phyloP scores from a whole-genome alignment of 2,888 invertebrate genomes.

The Embidobia sp. region DNA sequence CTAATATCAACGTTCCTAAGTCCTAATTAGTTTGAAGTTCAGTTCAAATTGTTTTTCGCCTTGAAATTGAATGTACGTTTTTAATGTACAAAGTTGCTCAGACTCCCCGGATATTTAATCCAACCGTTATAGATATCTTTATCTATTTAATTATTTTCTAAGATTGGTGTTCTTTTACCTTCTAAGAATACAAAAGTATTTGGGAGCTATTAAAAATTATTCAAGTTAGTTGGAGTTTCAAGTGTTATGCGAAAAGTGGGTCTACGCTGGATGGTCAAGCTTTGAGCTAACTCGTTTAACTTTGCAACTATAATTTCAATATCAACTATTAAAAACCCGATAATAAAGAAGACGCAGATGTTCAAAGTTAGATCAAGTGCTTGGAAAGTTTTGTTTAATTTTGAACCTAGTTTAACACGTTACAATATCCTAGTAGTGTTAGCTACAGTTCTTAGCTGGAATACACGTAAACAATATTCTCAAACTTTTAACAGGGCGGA shows the following conservation, averaged over 20 bases:
- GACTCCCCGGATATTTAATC: slow-evolving; percentile 13
- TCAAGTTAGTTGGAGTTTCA: slow-evolving; percentile 48
- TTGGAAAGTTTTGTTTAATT: slow-evolving; percentile 36
- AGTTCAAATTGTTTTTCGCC: slow-evolving; percentile 2
- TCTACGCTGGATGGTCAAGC: slow-evolving; percentile 42
- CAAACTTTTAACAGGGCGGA: background rate
- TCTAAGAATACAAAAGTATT: slow-evolving; percentile 50
- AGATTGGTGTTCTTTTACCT: slow-evolving; percentile 50
- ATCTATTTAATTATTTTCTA: slow-evolving; percentile 56
- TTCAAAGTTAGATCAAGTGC: slow-evolving; percentile 47
- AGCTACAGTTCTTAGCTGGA: slow-evolving; percentile 1
- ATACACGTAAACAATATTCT: slow-evolving; percentile 21
- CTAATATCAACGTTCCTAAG: slow-evolving; percentile 31
- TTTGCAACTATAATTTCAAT: slow-evolving; percentile 48
- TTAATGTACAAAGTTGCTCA: slow-evolving; percentile 35
- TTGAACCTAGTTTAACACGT: slow-evolving; percentile 14
- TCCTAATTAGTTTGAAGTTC: slow-evolving; percentile 9
- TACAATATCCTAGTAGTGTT: slow-evolving; percentile 8
- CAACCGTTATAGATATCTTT: slow-evolving; percentile 26
- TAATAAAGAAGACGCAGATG: slow-evolving; percentile 34
- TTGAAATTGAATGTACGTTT: slow-evolving; percentile 25
- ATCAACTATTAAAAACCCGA: slow-evolving; percentile 44
- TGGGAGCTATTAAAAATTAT: slow-evolving; percentile 45
- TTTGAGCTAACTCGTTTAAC: slow-evolving; percentile 47
- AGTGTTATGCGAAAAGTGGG: slow-evolving; percentile 41